These are phyloP conservation scores for Muscidifurax raptorellus DNA, from an alignment of 1,140 invertebrate genomes.

Conservation along the genomic window DNA sequence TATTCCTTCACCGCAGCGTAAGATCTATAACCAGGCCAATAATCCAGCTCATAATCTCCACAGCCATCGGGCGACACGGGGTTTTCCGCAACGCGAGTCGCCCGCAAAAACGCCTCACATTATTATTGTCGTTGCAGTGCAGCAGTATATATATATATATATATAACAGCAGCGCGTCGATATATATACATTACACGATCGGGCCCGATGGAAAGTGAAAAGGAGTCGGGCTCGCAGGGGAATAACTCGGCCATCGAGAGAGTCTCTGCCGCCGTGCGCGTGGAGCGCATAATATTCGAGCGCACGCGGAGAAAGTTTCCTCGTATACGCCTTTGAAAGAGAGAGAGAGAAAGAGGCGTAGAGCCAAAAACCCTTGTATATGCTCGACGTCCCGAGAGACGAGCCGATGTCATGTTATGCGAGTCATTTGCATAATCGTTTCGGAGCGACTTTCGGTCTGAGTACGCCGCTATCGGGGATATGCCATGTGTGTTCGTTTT, in stretches of 20 bases:
- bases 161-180: not conserved
- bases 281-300: conserved; percentile 2
- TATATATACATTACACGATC: not conserved
- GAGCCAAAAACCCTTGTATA: not conserved
- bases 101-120: not conserved
- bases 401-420: not conserved
- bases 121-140: not conserved
- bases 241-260: not conserved
- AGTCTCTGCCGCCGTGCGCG: not conserved
- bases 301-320: not conserved
- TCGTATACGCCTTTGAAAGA: not conserved
- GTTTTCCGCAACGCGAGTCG: not conserved
- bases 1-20: too few species aligned
- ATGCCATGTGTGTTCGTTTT: not conserved
- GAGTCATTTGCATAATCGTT: conserved; percentile 6
- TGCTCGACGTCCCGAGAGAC: not conserved
- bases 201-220: conserved; percentile 1
- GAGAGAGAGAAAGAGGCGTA: not conserved
- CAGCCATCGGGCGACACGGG: too few species aligned
- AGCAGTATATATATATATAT: too few species aligned
- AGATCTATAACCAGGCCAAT: not conserved
- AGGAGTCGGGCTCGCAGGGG: not conserved
- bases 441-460: not conserved
- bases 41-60: not conserved
- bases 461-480: not conserved